These are phyloP conservation scores for Cryptoblepharus egeriae DNA, from an alignment of 2,797 vertebrate genomes.

Conservation along the genomic window DNA sequence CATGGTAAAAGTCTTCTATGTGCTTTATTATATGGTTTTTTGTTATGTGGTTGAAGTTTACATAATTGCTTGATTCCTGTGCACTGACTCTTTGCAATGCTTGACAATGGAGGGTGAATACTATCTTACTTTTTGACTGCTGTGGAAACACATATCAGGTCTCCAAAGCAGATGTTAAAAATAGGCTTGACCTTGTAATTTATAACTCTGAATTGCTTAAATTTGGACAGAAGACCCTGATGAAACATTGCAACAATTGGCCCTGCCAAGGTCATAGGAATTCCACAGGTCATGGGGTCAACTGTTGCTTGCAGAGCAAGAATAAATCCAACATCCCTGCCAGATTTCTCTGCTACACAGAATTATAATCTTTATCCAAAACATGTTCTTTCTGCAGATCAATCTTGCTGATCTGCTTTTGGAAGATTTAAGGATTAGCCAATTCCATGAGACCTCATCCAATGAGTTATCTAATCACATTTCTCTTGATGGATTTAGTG, in stretches of 20 bases:
- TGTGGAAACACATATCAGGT: constrained; percentile 33
- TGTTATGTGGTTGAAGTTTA: constrained; percentile 8
- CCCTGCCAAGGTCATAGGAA: background rate
- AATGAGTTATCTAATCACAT: constrained; percentile 64
- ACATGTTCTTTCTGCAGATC: constrained; percentile 52
- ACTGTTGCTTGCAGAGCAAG: background rate
- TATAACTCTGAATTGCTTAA: constrained; percentile 13
- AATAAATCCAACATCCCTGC: background rate
- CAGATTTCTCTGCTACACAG: constrained; percentile 47
- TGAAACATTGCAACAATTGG: background rate
- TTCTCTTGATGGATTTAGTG: constrained; percentile 37
- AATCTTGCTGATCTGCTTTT: constrained; percentile 67
- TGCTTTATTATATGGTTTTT: constrained; percentile 4
- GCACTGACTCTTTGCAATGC: constrained; percentile 18
- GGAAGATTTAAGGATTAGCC: constrained; percentile 61
- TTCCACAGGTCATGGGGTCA: background rate
- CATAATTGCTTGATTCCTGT: constrained; percentile 27
- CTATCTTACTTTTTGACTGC: background rate
- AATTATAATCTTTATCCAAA: constrained; percentile 67
- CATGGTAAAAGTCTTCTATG: background rate
- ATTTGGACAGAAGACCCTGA: constrained; percentile 27
- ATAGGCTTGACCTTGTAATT: constrained; percentile 24
- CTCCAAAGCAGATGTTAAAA: constrained; percentile 36
- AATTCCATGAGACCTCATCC: constrained; percentile 50
- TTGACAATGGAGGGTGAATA: constrained; percentile 30